These are phyloP conservation scores for Spicauda simplicius DNA, from an alignment of 2,888 invertebrate genomes.

Conservation along the genomic window DNA sequence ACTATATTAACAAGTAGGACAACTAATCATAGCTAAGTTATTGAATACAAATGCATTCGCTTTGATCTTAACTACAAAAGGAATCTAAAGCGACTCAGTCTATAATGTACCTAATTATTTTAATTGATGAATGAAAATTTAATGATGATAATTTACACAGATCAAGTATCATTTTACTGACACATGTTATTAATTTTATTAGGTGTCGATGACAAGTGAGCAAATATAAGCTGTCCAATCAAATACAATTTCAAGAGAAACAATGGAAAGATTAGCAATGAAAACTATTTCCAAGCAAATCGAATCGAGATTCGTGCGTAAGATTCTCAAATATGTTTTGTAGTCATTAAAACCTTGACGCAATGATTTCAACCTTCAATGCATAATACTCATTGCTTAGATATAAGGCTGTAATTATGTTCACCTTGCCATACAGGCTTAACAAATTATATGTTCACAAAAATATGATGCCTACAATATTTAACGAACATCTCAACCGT, in stretches of 20 bases:
- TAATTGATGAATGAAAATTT: too few species aligned
- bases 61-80: background rate
- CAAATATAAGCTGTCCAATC: too few species aligned
- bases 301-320: background rate
- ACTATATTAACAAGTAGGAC: background rate
- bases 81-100: too few species aligned
- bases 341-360: constrained; percentile 12
- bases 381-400: background rate
- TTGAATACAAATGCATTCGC: background rate
- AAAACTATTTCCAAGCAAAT: background rate
- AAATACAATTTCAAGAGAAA: too few species aligned
- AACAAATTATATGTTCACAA: background rate
- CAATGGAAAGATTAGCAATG: background rate
- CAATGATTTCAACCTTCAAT: constrained; percentile 2
- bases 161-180: too few species aligned
- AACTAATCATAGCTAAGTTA: background rate
- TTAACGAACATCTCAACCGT: too few species aligned
- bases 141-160: too few species aligned
- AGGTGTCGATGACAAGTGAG: too few species aligned
- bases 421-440: constrained; percentile 2
- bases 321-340: background rate
- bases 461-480: too few species aligned
- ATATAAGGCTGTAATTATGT: constrained; percentile 12
- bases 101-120: too few species aligned
- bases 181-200: too few species aligned